phyloP scores from a whole-genome alignment of 2,797 vertebrate species.

The Podarcis lilfordi region DNA sequence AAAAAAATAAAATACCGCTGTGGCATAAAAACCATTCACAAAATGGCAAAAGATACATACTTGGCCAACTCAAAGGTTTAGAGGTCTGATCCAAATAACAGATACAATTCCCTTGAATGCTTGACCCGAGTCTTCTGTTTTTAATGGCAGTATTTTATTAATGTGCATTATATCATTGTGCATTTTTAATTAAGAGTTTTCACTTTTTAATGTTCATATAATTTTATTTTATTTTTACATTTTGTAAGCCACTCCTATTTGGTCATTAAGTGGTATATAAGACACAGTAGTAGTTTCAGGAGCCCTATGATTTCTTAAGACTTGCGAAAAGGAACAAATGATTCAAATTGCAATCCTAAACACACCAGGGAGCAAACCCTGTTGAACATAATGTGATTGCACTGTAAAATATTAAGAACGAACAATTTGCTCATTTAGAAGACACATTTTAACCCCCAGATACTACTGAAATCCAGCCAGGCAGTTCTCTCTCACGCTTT shows the following conservation, averaged over 20 bases:
- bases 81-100: background rate
- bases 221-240: no score
- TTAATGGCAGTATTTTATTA: no score
- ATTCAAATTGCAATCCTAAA: background rate
- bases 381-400: background rate
- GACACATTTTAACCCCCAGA: background rate
- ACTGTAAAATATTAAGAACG: background rate
- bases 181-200: no score
- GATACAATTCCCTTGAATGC: background rate
- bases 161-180: no score
- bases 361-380: background rate
- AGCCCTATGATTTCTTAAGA: background rate
- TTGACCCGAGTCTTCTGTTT: no score
- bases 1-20: background rate
- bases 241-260: no score
- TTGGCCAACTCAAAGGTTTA: conserved; percentile 11
- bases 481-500: background rate
- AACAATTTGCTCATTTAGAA: background rate
- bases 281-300: background rate
- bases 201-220: no score
- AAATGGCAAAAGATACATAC: conserved; percentile 19
- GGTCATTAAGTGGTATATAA: no score
- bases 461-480: background rate
- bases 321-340: background rate
- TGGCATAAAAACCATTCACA: conserved; percentile 4